Base-by-base conservation (phyloP, 2,797 vertebrate genomes). In the Mormyrops boulengeri region DNA sequence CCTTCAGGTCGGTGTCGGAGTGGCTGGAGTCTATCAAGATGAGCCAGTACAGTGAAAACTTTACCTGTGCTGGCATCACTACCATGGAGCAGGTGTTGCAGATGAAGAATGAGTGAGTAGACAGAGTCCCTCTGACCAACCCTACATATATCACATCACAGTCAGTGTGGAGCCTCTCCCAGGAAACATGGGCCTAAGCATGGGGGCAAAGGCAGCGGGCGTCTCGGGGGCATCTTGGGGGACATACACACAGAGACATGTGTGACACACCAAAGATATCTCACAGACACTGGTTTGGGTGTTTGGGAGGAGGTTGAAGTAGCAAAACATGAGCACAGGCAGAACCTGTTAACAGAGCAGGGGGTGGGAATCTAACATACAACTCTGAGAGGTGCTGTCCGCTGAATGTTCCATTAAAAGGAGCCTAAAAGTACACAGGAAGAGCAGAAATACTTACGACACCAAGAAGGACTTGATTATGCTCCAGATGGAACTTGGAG, bases 21-120 rank as follows among this genome's bases (percentile, higher is more conserved):
- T 99, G 98, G 98, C 95, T 99, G 90, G 98, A 98, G 88, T 99
- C 98, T 93, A 98, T 99, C 94, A 97, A 97, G 91, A 99, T 99
- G 98, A 96, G 95, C 73, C 98, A 99, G 92, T 99, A 99, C 94
- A 96, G 94, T 0, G 97, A 99, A 57, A 96, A 97, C 94, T 99
- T 99, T 88, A 91, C 95, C 89, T 94, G 96, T 0, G 97, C 98
- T 0, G 97, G 97, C 87, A 96, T 98, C 95, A 97, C 95, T 0
- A 96, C 94, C 94, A 97, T 99, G 87, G 98, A 99, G 94, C 97
- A 99, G 93, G 97, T 99, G 95, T 96, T 97, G 55, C 95, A 97
- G 95, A 96, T 99, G 96, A 97, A 95, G 93, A 96, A 94, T 2
- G 98, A 99, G 98, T 99, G 95, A 99, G 98, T 98, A 89, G 91